These are phyloP conservation scores for Cheilosia vulpina DNA, from an alignment of 2,888 invertebrate genomes.

Conservation along the genomic window DNA sequence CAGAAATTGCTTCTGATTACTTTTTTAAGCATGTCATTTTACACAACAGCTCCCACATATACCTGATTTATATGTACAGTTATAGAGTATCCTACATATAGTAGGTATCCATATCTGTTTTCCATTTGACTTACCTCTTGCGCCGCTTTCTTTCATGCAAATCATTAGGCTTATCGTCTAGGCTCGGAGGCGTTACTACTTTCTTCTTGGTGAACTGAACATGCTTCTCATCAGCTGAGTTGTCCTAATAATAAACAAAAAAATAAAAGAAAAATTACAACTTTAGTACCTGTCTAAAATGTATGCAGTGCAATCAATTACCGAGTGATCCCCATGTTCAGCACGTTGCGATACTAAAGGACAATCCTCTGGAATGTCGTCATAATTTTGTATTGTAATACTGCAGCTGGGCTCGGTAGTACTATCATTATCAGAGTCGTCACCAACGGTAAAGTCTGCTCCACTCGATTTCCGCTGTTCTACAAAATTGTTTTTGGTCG, in stretches of 20 bases:
- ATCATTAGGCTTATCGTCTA: slow-evolving; percentile 82
- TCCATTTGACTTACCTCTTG: slow-evolving; percentile 81
- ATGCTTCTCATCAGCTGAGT: slow-evolving; percentile 83
- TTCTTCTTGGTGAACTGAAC: slow-evolving; percentile 84
- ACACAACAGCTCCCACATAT: too few species aligned
- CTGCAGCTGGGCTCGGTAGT: slow-evolving; percentile 80
- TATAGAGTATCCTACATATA: too few species aligned
- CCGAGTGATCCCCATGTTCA: slow-evolving; percentile 83
- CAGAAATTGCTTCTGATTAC: too few species aligned
- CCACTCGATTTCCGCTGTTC: slow-evolving; percentile 80
- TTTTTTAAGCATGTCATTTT: too few species aligned
- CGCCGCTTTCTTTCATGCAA: slow-evolving; percentile 84
- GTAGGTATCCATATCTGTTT: too few species aligned
- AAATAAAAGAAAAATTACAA: not conserved
- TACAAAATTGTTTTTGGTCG: slow-evolving; percentile 73
- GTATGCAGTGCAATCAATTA: slow-evolving; percentile 48
- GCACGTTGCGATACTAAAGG: slow-evolving; percentile 84
- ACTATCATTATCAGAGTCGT: slow-evolving; percentile 82
- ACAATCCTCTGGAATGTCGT: slow-evolving; percentile 83
- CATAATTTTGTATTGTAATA: slow-evolving; percentile 81
- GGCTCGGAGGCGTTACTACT: slow-evolving; percentile 81
- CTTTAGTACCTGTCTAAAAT: not conserved
- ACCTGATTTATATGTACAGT: too few species aligned
- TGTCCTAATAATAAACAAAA: slow-evolving; percentile 77
- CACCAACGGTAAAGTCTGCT: slow-evolving; percentile 81